A percentile compares a stretch with the other conserved stretches of the same genome.
phyloP scores from a whole-genome alignment of 2,797 vertebrate genomes.

The Scolopax rusticola region DNA sequence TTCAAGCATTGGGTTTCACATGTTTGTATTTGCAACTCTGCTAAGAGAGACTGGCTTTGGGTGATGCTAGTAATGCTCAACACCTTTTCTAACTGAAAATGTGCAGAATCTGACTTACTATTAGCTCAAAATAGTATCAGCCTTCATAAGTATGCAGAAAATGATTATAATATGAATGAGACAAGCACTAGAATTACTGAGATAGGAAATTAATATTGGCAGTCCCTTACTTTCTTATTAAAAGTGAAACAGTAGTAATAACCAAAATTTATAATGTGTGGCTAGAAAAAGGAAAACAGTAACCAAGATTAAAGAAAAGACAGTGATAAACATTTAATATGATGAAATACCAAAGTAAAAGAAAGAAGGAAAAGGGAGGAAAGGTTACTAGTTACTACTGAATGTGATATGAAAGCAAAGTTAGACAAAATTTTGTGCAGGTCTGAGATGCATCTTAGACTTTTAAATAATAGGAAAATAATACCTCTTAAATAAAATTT shows the following conservation, averaged over 20 bases:
- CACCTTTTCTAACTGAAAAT: not conserved
- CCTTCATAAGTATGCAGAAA: constrained; percentile 12
- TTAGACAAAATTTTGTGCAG: not conserved
- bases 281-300: constrained; percentile 1
- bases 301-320: not conserved
- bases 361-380: not conserved
- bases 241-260: constrained; percentile 8
- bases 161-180: not conserved
- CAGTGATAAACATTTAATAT: not conserved
- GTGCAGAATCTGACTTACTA: not conserved
- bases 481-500: not conserved
- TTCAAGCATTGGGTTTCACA: not conserved
- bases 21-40: not conserved
- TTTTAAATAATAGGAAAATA: not conserved
- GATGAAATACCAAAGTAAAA: not conserved
- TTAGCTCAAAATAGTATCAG: constrained; percentile 6
- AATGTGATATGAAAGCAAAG: not conserved
- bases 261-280: not conserved
- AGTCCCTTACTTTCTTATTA: not conserved
- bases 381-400: not conserved
- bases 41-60: not conserved
- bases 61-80: not conserved
- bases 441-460: not conserved
- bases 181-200: not conserved
- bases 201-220: constrained; percentile 15